Base-by-base conservation (phyloP, 2,797 vertebrate species). In the Gephyroberyx darwinii region DNA sequence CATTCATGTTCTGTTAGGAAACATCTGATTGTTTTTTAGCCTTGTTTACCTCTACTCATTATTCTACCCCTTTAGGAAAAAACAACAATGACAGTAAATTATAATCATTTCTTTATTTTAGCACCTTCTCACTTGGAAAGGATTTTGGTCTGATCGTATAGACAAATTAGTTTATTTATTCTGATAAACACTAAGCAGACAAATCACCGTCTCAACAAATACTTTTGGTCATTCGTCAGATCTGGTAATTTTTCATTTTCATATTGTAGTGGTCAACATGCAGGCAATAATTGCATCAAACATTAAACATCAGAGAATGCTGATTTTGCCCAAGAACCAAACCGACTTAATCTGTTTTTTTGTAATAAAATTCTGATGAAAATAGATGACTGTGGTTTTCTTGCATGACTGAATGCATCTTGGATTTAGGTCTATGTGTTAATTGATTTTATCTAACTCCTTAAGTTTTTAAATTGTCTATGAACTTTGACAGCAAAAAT, bases 141-240 rank as follows among this genome's bases (percentile, higher is more conserved):
- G 65, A 70, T 80, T 90, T 89, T 89, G 86, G 88, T 92, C 84
- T 72, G 67, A 87, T 82, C 64, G 75, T 35, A 61, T 77, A 80
- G 66, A 82, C 67, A 85, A 81, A 86, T 20, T 10, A 69, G 54
- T 65, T 59, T 72, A 37, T 22, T 13, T 71, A 69, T 82, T 86
- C 55, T 50, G 65, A 81, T 69, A 19, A 53, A 82, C 70, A 87
- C 64, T 39, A 41, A 82, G 78, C 19, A 83, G 66, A 88, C 81
- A 82, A 82, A 80, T 80, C 77, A 88, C 71, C 58, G 61, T 71
- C 68, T 50, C 51, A 86, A 82, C 80, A 82, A 87, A 91, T 81
- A 91, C 83, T 85, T 90, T 91, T 90, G 89, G 87, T 91, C 84
- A 80, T 52, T 53, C 48, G 87, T 90, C 69, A 88, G 84, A 88